A percentile compares a stretch with the other conserved stretches of the same genome.
phyloP scores from a whole-genome alignment of 2,113 vertebrate genomes.

The Mobula birostris region DNA sequence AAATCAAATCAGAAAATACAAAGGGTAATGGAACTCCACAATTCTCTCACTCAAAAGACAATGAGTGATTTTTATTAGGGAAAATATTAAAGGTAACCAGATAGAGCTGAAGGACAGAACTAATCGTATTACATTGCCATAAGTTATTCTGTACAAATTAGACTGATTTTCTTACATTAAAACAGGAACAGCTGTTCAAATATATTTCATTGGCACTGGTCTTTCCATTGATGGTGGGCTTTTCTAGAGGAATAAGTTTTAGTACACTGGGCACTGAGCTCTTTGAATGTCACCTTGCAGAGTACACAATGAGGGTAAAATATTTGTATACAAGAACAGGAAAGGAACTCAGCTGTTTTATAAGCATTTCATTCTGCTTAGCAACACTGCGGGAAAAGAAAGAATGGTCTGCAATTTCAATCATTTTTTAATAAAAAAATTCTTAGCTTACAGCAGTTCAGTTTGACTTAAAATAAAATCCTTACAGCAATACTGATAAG shows the following conservation, averaged over 20 bases:
- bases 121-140: neutral
- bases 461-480: neutral
- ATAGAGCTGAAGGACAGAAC: neutral
- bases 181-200: no score
- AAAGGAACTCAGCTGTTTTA: neutral
- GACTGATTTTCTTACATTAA: no score
- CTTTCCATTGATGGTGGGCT: neutral
- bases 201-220: no score
- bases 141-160: no score
- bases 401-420: neutral
- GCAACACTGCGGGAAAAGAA: neutral
- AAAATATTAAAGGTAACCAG: neutral
- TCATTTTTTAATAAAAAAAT: neutral
- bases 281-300: neutral
- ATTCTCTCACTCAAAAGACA: neutral
- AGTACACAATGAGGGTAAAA: neutral
- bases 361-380: neutral
- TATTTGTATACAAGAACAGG: neutral
- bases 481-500: neutral
- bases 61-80: neutral
- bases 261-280: no score
- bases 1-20: neutral
- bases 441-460: neutral
- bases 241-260: neutral
- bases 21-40: neutral